These are phyloP conservation scores for Sparidentex hasta DNA, from an alignment of 2,797 vertebrate genomes.

Conservation along the genomic window DNA sequence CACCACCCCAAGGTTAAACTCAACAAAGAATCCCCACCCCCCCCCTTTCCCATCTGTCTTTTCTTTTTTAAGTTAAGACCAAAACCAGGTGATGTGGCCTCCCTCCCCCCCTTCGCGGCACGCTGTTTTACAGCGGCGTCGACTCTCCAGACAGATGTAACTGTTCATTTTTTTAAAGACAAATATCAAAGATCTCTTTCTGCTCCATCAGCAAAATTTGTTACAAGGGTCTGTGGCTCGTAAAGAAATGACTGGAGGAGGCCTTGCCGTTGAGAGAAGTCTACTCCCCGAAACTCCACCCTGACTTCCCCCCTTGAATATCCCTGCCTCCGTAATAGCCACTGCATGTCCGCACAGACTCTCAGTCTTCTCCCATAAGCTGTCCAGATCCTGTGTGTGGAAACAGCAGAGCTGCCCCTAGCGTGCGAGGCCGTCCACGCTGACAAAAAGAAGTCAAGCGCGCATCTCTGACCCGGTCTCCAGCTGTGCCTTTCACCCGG, in stretches of 20 bases:
- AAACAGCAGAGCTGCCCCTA: slow-evolving; percentile 33
- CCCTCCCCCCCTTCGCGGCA: slow-evolving; percentile 53
- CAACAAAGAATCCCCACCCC: slow-evolving; percentile 51
- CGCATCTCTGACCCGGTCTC: slow-evolving; percentile 19
- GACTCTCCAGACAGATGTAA: slow-evolving; percentile 68
- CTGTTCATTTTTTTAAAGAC: slow-evolving; percentile 65
- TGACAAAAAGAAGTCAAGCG: slow-evolving; percentile 30
- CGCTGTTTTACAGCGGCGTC: slow-evolving; percentile 60
- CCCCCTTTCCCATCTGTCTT: slow-evolving; percentile 42
- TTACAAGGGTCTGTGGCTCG: slow-evolving; percentile 64
- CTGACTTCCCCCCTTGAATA: background rate
- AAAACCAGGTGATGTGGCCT: slow-evolving; percentile 70
- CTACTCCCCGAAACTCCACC: slow-evolving; percentile 40
- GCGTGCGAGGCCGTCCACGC: slow-evolving; percentile 6
- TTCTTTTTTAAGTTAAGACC: slow-evolving; percentile 64
- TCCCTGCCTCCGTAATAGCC: slow-evolving; percentile 35
- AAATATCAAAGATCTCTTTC: slow-evolving; percentile 79
- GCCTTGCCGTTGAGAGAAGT: slow-evolving; percentile 54
- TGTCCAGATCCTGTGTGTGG: background rate
- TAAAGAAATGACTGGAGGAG: slow-evolving; percentile 64
- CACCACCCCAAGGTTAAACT: slow-evolving; percentile 45
- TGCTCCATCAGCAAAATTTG: slow-evolving; percentile 70
- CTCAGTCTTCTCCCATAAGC: slow-evolving; percentile 42
- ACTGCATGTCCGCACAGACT: slow-evolving; percentile 45
- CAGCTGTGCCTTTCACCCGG: no score